Percentiles rank a stretch among this genome's conserved stretches.
Conservation (phyloP, 2,888 invertebrate species). For the Trisateles emortualis region DNA sequence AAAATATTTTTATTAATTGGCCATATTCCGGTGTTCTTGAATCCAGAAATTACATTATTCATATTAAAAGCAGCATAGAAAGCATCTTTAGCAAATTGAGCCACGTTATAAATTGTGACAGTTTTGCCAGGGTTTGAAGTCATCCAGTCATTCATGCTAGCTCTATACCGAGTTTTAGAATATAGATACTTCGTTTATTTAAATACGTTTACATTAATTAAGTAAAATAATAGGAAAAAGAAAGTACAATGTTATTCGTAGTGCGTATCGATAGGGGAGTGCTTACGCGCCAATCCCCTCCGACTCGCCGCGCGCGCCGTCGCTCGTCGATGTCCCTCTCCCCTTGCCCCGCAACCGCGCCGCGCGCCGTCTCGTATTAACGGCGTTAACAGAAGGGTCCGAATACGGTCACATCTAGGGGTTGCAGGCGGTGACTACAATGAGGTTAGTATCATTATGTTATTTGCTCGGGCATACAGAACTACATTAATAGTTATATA, state of each 20-base stretch:
- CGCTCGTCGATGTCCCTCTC: too few relatives aligned
- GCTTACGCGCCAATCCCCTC: too few relatives aligned
- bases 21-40: slow-evolving; percentile 11
- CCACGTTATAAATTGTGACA: slow-evolving; percentile 30
- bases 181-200: too few relatives aligned
- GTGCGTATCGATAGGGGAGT: too few relatives aligned
- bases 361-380: too few relatives aligned
- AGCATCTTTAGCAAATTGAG: slow-evolving; percentile 27
- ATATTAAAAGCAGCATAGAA: slow-evolving; percentile 16
- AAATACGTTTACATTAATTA: too few relatives aligned
- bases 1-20: background rate
- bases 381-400: too few relatives aligned
- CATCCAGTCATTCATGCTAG: slow-evolving; percentile 34
- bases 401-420: background rate
- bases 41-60: slow-evolving; percentile 12
- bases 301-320: too few relatives aligned
- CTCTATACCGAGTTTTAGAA: slow-evolving; percentile 24
- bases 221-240: too few relatives aligned
- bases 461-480: slow-evolving; percentile 25
- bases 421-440: slow-evolving; percentile 19
- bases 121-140: slow-evolving; percentile 26
- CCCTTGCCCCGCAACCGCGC: too few relatives aligned
- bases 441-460: slow-evolving; percentile 31
- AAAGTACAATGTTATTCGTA: too few relatives aligned
- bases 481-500: background rate